These are phyloP conservation scores for Pseudachorutes palmiensis DNA, from an alignment of 1,140 invertebrate genomes.

Conservation along the genomic window DNA sequence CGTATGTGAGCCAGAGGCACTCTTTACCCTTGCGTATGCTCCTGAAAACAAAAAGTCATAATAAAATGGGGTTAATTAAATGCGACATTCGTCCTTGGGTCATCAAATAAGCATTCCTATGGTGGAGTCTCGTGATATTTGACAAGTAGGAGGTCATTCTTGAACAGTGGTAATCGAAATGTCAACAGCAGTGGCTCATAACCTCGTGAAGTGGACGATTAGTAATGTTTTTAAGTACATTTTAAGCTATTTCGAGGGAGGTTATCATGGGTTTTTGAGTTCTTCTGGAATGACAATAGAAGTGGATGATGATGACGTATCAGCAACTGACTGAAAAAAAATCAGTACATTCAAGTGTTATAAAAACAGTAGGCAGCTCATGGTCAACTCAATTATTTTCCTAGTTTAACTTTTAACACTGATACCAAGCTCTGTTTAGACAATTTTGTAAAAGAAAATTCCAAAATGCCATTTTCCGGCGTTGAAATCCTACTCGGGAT, in stretches of 20 bases:
- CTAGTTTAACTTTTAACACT: too few relatives aligned
- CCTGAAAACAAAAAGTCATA: conserved; percentile 1
- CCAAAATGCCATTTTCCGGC: too few relatives aligned
- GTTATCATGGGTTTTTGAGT: too few relatives aligned
- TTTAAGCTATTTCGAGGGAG: neutral
- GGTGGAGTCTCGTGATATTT: neutral
- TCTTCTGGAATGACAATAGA: too few relatives aligned
- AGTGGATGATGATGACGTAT: too few relatives aligned
- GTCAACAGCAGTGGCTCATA: neutral
- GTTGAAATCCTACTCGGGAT: neutral
- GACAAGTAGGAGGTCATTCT: neutral
- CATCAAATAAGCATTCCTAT: neutral
- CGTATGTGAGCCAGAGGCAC: conserved; percentile 84
- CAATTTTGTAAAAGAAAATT: too few relatives aligned
- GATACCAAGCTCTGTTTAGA: too few relatives aligned
- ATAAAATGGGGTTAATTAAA: neutral
- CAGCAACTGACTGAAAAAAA: too few relatives aligned
- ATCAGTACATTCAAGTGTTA: too few relatives aligned
- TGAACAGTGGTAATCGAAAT: neutral
- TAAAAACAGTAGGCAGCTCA: too few relatives aligned
- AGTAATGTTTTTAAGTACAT: neutral
- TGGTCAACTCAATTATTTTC: too few relatives aligned
- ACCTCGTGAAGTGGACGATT: neutral
- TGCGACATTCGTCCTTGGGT: too few relatives aligned
- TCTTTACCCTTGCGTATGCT: conserved; percentile 73